A percentile compares a stretch with the other conserved stretches of the same genome.
phyloP scores from a whole-genome alignment of 2,113 vertebrate species.

The Glaucidium brasilianum region DNA sequence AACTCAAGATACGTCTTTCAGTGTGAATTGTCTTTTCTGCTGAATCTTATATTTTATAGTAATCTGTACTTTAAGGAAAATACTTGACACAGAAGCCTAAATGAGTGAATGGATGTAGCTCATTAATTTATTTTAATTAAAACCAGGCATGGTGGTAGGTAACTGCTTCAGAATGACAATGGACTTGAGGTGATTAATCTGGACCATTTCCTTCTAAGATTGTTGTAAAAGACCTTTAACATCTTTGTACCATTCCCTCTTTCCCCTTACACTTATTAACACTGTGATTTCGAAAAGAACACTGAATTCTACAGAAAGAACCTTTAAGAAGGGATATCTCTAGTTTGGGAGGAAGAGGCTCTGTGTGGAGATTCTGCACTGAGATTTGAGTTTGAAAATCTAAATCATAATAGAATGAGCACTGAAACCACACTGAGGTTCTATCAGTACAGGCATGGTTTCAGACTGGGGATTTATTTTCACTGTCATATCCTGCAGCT shows the following conservation, averaged over 20 bases:
- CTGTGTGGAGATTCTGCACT: not conserved
- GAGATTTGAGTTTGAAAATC: not conserved
- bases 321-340: not conserved
- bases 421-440: not conserved
- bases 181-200: not conserved
- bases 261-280: not conserved
- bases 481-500: not conserved
- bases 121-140: slow-evolving; percentile 21
- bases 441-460: not conserved
- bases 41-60: not conserved
- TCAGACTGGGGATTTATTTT: not conserved
- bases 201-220: not conserved
- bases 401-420: not conserved
- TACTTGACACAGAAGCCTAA: not conserved
- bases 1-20: not conserved
- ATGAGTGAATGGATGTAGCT: not conserved
- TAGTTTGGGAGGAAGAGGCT: not conserved
- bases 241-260: not conserved
- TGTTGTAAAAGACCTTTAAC: not conserved
- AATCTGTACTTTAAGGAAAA: not conserved
- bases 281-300: not conserved
- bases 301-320: not conserved
- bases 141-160: not conserved
- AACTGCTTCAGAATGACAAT: not conserved
- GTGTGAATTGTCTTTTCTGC: not conserved